Conservation (phyloP, 2,888 invertebrate species). For the Fabriciana adippe region DNA sequence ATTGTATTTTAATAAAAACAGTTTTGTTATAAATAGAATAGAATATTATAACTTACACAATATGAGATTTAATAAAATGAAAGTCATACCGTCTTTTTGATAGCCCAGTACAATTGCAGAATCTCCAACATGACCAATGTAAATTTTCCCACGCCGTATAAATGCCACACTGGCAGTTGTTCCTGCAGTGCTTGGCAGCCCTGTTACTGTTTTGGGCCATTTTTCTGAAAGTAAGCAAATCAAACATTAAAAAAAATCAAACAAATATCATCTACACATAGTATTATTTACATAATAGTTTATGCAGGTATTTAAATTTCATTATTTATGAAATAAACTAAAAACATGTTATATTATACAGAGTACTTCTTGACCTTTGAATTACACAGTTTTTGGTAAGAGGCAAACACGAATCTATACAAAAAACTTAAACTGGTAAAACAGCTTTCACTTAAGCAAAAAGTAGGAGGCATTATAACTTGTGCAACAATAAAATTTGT, state of each 20-base stretch:
- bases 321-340: neutral
- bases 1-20: too few species aligned
- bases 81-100: constrained; percentile 73
- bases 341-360: constrained; percentile 5
- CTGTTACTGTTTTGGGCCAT: constrained; percentile 98
- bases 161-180: constrained; percentile 98
- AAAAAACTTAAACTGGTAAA: constrained; percentile 66
- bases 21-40: neutral
- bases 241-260: neutral
- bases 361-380: constrained; percentile 50
- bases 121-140: constrained; percentile 99
- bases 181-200: constrained; percentile 97
- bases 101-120: constrained; percentile 96
- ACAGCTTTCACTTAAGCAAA: constrained; percentile 74
- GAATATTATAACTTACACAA: neutral
- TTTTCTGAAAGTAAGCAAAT: constrained; percentile 83
- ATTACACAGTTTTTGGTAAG: constrained; percentile 53
- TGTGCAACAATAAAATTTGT: constrained; percentile 46
- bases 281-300: neutral
- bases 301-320: neutral
- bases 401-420: constrained; percentile 57
- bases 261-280: too few species aligned
- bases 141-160: constrained; percentile 95
- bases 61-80: neutral
- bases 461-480: constrained; percentile 62